phyloP scores from a whole-genome alignment of 2,113 vertebrate species.

The Eublepharis macularius region DNA sequence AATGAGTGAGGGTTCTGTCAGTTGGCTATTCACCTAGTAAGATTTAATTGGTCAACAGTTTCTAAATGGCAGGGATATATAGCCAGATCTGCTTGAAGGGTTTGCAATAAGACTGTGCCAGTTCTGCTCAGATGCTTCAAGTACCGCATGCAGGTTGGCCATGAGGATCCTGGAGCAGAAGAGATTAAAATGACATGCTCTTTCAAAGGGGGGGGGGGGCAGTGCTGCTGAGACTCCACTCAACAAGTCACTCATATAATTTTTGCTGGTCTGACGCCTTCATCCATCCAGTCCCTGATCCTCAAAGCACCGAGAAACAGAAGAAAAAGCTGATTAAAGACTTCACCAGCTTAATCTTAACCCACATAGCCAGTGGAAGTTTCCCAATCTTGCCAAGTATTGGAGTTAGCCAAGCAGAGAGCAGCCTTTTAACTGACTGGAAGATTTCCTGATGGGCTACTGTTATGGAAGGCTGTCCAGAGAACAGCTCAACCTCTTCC shows the following conservation, averaged over 20 bases:
- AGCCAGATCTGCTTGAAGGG: background rate
- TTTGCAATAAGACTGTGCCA: background rate
- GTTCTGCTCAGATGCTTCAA: background rate
- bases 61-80: slow-evolving; percentile 30
- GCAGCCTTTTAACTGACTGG: too few species aligned
- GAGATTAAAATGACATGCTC: background rate
- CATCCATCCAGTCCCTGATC: background rate
- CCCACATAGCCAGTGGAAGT: background rate
- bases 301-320: background rate
- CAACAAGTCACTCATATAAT: background rate
- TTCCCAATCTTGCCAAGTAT: background rate
- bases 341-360: background rate
- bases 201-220: background rate
- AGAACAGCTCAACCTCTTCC: too few species aligned
- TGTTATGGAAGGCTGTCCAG: too few species aligned
- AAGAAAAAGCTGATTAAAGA: background rate
- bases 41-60: slow-evolving; percentile 62
- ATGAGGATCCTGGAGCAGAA: background rate
- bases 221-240: background rate
- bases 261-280: background rate
- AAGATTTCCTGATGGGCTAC: too few species aligned
- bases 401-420: too few species aligned
- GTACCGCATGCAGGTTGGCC: background rate
- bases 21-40: slow-evolving; percentile 37
- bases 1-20: slow-evolving; percentile 36